Percentiles rank a stretch among this genome's conserved stretches.
Conservation (phyloP, 2,888 invertebrate genomes). For the Nemotelus pantherinus region DNA sequence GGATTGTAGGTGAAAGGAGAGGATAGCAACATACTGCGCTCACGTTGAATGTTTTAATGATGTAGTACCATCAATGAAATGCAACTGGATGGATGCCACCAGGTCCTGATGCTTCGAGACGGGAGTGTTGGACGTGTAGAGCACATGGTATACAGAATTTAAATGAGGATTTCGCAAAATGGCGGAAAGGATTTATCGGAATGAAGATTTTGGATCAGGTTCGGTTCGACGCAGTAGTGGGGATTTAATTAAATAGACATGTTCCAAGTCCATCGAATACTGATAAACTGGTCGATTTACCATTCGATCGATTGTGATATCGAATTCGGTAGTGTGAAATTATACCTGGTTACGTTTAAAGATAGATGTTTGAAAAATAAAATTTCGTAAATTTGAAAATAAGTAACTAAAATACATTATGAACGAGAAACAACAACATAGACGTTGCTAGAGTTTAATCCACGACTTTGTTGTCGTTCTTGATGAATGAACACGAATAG, state of each 20-base stretch:
- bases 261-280: conserved; percentile 29
- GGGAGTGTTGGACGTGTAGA: not conserved
- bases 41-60: not conserved
- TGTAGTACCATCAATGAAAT: not conserved
- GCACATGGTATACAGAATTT: conserved; percentile 48
- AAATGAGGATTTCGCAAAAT: conserved; percentile 57
- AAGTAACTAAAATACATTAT: no score
- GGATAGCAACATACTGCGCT: conserved; percentile 20
- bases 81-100: not conserved
- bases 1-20: not conserved
- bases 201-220: conserved; percentile 5
- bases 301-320: no score
- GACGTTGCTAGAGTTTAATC: no score
- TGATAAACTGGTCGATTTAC: conserved; percentile 21
- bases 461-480: no score
- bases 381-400: no score
- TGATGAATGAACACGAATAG: no score
- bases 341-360: no score
- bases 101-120: not conserved
- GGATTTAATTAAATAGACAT: not conserved
- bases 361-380: no score
- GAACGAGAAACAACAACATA: no score
- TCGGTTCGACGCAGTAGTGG: not conserved
- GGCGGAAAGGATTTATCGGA: conserved; percentile 54
- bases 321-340: no score